These are phyloP conservation scores for Acholoe squamosa DNA, from an alignment of 2,888 invertebrate species.

Conservation along the genomic window DNA sequence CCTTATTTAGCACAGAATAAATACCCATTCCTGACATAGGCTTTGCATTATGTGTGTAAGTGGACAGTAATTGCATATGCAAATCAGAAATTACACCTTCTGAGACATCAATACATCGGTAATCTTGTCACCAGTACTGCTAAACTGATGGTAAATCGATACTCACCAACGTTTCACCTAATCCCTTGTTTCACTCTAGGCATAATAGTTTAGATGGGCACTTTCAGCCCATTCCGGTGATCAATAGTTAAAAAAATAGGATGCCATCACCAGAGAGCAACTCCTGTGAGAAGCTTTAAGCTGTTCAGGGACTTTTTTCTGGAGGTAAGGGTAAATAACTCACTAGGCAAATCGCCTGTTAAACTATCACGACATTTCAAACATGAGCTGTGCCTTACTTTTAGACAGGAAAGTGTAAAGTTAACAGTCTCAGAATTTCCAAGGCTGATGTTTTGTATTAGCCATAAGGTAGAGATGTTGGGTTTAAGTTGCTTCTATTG, in stretches of 20 bases:
- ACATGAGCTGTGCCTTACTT: no score
- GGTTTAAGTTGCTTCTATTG: no score
- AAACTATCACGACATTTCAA: neutral
- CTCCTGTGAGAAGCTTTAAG: no score
- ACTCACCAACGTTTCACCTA: neutral
- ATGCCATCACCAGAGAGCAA: no score
- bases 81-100: constrained; percentile 1
- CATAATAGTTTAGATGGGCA: constrained; percentile 7
- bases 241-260: constrained; percentile 17
- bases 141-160: constrained; percentile 3
- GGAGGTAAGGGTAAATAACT: neutral
- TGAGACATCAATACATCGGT: neutral
- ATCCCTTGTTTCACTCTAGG: constrained; percentile 10
- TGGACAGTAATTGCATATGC: constrained; percentile 38
- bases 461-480: no score
- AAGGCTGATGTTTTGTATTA: no score
- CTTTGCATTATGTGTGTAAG: constrained; percentile 3
- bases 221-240: neutral
- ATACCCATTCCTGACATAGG: neutral
- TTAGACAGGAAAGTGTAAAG: no score
- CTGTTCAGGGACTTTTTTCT: no score
- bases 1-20: neutral
- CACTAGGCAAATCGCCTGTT: neutral
- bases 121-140: neutral
- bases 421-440: no score